A percentile compares a stretch with the other conserved stretches of the same genome.
These are phyloP conservation scores for Gortyna flavago DNA, from an alignment of 2,888 invertebrate genomes.

Conservation along the genomic window DNA sequence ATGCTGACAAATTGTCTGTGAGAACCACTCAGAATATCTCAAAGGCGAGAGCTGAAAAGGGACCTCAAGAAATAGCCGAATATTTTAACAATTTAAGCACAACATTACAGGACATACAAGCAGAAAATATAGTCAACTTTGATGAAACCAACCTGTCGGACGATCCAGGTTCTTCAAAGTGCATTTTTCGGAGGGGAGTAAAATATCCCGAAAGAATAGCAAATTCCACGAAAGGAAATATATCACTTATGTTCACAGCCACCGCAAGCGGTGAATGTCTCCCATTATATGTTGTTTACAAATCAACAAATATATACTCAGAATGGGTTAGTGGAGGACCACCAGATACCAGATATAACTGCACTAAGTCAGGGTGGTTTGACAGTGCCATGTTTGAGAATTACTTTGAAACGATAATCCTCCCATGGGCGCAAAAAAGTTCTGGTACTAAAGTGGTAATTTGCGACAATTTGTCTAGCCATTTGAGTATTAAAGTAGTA, in stretches of 20 bases:
- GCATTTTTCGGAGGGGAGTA: conserved; percentile 36
- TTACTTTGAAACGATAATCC: conserved; percentile 26
- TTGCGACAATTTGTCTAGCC: too few relatives aligned
- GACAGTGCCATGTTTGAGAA: conserved; percentile 27
- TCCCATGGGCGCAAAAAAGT: background rate
- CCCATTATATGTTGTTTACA: conserved; percentile 42
- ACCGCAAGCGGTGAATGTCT: conserved; percentile 27
- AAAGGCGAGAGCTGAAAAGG: conserved; percentile 1
- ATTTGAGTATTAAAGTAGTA: too few relatives aligned
- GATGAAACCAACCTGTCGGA: conserved; percentile 59
- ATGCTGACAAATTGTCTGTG: conserved; percentile 2
- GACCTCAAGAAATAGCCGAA: conserved; percentile 13
- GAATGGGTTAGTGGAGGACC: conserved; percentile 36
- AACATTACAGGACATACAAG: conserved; percentile 18
- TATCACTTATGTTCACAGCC: conserved; percentile 43
- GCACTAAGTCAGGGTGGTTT: conserved; percentile 37
- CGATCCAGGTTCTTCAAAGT: conserved; percentile 26
- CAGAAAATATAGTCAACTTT: conserved; percentile 42
- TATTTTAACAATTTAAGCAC: conserved; percentile 11
- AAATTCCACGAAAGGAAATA: conserved; percentile 52
- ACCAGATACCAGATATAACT: conserved; percentile 24
- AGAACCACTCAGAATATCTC: conserved; percentile 2
- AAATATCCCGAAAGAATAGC: conserved; percentile 54
- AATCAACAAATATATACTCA: conserved; percentile 21
- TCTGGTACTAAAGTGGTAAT: too few relatives aligned